Evolutionary conservation across 2,797 vertebrate species (phyloP).

Genomic region (Crenuchus spilurus): DNA sequence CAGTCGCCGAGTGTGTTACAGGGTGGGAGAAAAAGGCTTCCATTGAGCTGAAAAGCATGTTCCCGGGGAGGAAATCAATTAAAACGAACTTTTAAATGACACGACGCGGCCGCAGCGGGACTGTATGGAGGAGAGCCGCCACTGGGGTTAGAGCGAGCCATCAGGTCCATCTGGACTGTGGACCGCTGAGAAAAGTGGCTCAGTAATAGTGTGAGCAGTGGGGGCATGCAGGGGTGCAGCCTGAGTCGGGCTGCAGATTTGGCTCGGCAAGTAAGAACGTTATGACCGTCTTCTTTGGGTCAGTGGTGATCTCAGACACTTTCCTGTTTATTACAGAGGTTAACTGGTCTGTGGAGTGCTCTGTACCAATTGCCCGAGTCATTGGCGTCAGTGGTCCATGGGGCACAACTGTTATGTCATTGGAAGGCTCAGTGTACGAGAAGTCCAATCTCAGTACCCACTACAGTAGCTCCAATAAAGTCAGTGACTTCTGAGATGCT

Average conservation of each 20-base stretch:
- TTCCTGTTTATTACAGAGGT: no score
- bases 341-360: no score
- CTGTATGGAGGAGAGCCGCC: conserved; percentile 39
- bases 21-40: conserved; percentile 55
- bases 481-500: no score
- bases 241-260: conserved; percentile 6
- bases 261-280: no score
- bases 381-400: no score
- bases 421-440: no score
- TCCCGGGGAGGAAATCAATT: conserved; percentile 67
- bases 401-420: no score
- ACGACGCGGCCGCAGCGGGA: conserved; percentile 29
- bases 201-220: conserved; percentile 50
- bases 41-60: conserved; percentile 61
- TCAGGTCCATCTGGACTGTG: conserved; percentile 38
- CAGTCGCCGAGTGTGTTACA: conserved; percentile 58
- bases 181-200: conserved; percentile 61
- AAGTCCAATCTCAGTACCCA: no score
- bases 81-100: conserved; percentile 57
- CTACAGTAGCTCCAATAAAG: no score
- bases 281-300: no score
- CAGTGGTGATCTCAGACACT: no score
- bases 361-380: no score
- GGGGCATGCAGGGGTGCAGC: conserved; percentile 23
- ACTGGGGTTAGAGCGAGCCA: conserved; percentile 49